Base-by-base conservation (phyloP, 2,888 invertebrate species). In the Acleris literana region DNA sequence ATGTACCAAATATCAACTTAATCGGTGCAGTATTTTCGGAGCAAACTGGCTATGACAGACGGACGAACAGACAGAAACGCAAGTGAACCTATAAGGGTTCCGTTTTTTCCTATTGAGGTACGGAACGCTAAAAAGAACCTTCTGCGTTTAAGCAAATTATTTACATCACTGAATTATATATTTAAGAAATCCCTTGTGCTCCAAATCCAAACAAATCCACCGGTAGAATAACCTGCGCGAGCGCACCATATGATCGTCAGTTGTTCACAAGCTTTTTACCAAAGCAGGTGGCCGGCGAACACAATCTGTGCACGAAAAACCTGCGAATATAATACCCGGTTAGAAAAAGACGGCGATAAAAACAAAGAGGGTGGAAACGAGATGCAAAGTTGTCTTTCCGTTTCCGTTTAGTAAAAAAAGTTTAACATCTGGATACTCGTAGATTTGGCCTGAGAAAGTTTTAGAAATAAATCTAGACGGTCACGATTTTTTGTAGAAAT, bases 361-460 rank as follows among this genome's bases (percentile, higher is more conserved):
- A 68, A 64, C 54, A 58, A 69, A 65, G 64, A 17, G 22, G 60
- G 49, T 44, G 18, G 1, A 79, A 74, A 79, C 68, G 75, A 80
- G 80, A 78, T 29, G 51, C 16, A 61, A 49, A 48, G 29, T 55
- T 84, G 84, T 86, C 87, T 88, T 90, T 90, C 92, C 90, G 90
- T 86, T 92, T 92, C 92, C 92, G 90, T 87, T 87, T 87, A 82
- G 77, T 88, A 83, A 86, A 90, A 86, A 90, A 81, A 79, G 72
- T 63, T 69, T 82, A 87, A 82, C 92, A 92, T 91, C 90, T 91
- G 91, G 81, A 81, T 81, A 9, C 33, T 33, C 33, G 33, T 33
- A 79, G 84, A 85, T 84, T 82, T 80, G 75, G 71, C 69, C 64
- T 76, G 73, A 73, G 75, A 66, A 66, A 66, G 57, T 57, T 66